A percentile compares a stretch with the other conserved stretches of the same genome.
phyloP scores from a whole-genome alignment of 2,113 vertebrate species.

The Proteles cristata region DNA sequence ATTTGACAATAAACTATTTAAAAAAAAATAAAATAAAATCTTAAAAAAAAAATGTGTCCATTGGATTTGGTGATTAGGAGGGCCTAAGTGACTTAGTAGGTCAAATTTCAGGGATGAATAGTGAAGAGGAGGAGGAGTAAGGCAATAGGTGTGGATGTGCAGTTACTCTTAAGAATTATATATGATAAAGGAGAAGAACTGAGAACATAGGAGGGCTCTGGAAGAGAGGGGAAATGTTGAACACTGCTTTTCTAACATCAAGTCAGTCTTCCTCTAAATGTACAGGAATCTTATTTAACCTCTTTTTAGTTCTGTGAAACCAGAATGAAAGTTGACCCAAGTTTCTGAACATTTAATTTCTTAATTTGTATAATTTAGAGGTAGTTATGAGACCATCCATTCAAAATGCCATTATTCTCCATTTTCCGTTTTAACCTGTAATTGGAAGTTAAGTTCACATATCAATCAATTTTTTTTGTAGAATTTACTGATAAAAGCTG shows the following conservation, averaged over 20 bases:
- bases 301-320: not conserved
- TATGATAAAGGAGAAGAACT: not conserved
- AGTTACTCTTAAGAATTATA: not conserved
- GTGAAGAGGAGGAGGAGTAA: not conserved
- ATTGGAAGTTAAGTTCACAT: not conserved
- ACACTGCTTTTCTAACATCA: not conserved
- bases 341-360: not conserved
- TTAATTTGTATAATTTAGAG: constrained; percentile 16
- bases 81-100: not conserved
- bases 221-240: not conserved
- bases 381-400: not conserved
- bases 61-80: not conserved
- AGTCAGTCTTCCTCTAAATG: not conserved
- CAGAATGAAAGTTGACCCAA: not conserved
- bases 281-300: not conserved
- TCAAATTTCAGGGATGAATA: not conserved
- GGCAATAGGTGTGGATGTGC: not conserved
- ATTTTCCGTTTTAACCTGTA: not conserved
- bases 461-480: not conserved
- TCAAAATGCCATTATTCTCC: constrained; percentile 40
- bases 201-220: not conserved
- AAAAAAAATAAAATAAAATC: no score
- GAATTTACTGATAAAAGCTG: constrained; percentile 37
- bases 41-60: not conserved
- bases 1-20: no score